Conservation (phyloP, 2,888 invertebrate species). For the Hyposoter dolosus region DNA sequence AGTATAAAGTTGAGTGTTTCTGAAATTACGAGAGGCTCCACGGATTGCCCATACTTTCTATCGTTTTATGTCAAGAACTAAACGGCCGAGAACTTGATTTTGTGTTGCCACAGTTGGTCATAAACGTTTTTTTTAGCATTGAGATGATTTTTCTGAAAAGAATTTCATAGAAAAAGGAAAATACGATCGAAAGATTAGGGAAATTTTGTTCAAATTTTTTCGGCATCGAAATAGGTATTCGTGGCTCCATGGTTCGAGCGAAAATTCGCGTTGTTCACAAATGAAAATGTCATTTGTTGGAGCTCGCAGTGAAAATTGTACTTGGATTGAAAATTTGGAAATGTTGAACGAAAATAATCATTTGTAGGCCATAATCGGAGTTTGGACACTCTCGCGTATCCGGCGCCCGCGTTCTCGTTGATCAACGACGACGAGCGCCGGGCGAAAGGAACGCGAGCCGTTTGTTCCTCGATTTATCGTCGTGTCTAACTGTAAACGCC, state of each 20-base stretch:
- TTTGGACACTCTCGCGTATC: conserved; percentile 62
- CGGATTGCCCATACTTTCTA: neutral
- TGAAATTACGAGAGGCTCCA: neutral
- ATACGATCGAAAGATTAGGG: no score
- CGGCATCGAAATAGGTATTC: neutral
- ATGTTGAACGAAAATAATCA: conserved; percentile 8
- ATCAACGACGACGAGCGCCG: conserved; percentile 61
- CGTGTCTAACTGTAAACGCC: conserved; percentile 76
- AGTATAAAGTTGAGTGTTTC: neutral
- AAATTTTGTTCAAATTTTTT: neutral
- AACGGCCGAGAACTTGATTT: no score
- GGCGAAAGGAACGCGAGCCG: conserved; percentile 74
- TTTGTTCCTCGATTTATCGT: conserved; percentile 70
- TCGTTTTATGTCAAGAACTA: neutral
- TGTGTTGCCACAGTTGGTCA: neutral
- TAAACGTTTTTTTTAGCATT: neutral
- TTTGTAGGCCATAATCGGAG: conserved; percentile 64
- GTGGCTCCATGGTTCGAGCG: neutral
- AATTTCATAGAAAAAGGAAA: no score
- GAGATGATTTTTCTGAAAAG: neutral
- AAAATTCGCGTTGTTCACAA: neutral
- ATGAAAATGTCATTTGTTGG: neutral
- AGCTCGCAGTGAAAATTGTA: neutral
- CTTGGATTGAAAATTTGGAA: neutral
- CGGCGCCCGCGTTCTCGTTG: conserved; percentile 71